Conservation (phyloP, 64 coral and sea anemone genomes). For the Exaiptasia diaphana region DNA sequence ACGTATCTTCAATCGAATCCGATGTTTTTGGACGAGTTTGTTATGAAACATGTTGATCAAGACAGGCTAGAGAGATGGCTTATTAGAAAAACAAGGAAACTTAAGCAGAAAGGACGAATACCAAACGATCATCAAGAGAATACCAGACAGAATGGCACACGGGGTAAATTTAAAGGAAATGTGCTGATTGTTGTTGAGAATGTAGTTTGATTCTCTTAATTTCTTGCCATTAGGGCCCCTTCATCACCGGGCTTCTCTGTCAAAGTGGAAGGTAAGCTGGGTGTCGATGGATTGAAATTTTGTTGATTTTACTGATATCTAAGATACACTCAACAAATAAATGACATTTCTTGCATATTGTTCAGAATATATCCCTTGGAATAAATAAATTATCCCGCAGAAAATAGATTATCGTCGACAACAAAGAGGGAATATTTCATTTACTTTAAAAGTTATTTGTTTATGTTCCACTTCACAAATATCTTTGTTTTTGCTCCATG, state of each 20-base stretch:
- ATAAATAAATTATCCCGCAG: no score
- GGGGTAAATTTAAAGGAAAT: constrained; percentile 29
- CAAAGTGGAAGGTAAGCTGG: constrained; percentile 81
- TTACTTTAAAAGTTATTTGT: no score
- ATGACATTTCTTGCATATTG: no score
- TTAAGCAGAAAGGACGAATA: constrained; percentile 72
- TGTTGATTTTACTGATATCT: not conserved
- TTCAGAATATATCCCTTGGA: no score
- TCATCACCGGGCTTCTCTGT: constrained; percentile 74
- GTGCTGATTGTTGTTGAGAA: not conserved
- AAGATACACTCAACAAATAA: no score
- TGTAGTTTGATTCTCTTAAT: not conserved
- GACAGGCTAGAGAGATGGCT: constrained; percentile 93
- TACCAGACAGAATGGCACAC: constrained; percentile 83
- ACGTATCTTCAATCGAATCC: constrained; percentile 79
- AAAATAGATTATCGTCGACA: no score
- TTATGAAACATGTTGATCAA: constrained; percentile 93
- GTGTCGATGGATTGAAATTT: not conserved
- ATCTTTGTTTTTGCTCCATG: no score
- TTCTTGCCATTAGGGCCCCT: not conserved
- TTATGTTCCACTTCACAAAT: no score
- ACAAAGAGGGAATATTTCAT: no score
- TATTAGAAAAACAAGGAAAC: constrained; percentile 84
- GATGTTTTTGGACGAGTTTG: constrained; percentile 92
- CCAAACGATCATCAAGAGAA: constrained; percentile 55